These are phyloP conservation scores for Hemibagrus guttatus DNA, from an alignment of 2,797 vertebrate species.

Conservation along the genomic window DNA sequence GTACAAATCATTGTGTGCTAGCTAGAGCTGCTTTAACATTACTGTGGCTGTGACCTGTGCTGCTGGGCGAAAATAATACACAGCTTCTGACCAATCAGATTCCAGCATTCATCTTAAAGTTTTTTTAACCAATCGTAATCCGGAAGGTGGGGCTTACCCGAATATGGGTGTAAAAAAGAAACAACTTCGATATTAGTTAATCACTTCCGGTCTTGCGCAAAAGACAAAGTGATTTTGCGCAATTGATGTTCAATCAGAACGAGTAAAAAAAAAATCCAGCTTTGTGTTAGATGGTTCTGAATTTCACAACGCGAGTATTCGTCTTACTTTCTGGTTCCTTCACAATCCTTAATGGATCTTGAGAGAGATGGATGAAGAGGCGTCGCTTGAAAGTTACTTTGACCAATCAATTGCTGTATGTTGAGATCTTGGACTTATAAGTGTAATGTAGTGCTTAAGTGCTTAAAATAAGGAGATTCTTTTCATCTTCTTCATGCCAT, in stretches of 20 bases:
- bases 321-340: not conserved
- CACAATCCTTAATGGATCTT: not conserved
- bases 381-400: constrained; percentile 80
- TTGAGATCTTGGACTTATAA: constrained; percentile 18
- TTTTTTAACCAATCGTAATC: not conserved
- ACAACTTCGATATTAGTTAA: too few relatives aligned
- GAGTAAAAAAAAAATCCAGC: not conserved
- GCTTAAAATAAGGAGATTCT: not conserved
- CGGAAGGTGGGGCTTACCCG: not conserved
- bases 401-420: constrained; percentile 80
- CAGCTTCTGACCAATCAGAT: too few relatives aligned
- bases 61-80: too few relatives aligned
- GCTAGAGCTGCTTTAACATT: too few relatives aligned
- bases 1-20: too few relatives aligned
- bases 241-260: not conserved
- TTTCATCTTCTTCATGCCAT: not conserved
- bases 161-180: not conserved
- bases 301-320: not conserved
- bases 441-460: not conserved
- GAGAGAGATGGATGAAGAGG: constrained; percentile 72
- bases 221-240: not conserved
- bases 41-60: too few relatives aligned
- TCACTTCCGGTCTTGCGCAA: constrained; percentile 39
- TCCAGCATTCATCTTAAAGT: not conserved
- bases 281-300: not conserved